A percentile compares a stretch with the other conserved stretches of the same genome.
Conservation (phyloP, 2,113 vertebrate species). For the Spheniscus mendiculus region DNA sequence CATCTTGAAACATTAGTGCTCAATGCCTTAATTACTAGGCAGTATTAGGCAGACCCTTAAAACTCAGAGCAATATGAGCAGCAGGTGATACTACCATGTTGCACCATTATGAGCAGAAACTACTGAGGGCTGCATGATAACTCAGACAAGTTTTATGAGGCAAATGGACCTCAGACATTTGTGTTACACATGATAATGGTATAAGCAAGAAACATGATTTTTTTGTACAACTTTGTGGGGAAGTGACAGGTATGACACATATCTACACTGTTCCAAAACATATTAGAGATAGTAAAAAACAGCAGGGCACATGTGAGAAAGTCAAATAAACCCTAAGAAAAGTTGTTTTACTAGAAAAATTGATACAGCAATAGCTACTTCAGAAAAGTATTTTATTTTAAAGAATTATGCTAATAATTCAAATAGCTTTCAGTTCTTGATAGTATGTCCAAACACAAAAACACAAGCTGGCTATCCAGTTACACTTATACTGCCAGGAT, state of each 20-base stretch:
- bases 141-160: neutral
- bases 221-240: neutral
- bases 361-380: neutral
- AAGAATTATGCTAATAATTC: neutral
- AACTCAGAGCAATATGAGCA: neutral
- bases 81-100: neutral
- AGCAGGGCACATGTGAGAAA: neutral
- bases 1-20: neutral
- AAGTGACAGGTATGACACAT: fast-evolving
- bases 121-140: neutral
- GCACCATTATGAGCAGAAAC: neutral
- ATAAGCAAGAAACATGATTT: neutral
- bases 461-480: neutral
- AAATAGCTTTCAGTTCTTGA: neutral
- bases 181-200: neutral
- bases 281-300: neutral
- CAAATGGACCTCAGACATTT: neutral
- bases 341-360: neutral
- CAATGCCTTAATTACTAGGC: neutral
- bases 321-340: neutral
- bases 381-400: neutral
- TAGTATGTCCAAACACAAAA: neutral
- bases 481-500: neutral
- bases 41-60: neutral
- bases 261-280: neutral